Evolutionary conservation across 2,888 invertebrate species (phyloP).

Genomic region (Chromoteleia sp.): DNA sequence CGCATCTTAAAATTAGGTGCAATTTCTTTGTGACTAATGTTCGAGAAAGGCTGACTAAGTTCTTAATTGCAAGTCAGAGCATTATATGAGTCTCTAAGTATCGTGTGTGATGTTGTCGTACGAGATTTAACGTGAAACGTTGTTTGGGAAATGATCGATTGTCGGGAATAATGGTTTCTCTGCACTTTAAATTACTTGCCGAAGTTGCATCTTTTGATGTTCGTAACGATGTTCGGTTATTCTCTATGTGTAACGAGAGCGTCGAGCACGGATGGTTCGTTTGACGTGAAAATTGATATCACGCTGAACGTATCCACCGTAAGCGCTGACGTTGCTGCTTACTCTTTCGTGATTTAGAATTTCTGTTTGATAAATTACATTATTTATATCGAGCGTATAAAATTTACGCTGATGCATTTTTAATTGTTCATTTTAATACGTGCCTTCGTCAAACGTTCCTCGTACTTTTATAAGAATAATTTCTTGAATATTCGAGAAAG

Average conservation of each 20-base stretch:
- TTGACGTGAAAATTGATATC: slow-evolving; percentile 73
- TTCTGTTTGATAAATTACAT: slow-evolving; percentile 57
- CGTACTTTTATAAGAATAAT: too few relatives aligned
- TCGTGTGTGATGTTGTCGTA: slow-evolving; percentile 31
- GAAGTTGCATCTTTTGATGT: slow-evolving; percentile 72
- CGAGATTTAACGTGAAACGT: slow-evolving; percentile 41
- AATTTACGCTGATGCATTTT: not conserved
- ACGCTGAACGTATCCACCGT: slow-evolving; percentile 59
- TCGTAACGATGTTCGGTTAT: slow-evolving; percentile 69
- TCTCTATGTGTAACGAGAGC: slow-evolving; percentile 68
- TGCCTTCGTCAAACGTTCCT: too few relatives aligned
- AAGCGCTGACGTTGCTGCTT: slow-evolving; percentile 69
- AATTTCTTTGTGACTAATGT: slow-evolving; percentile 21
- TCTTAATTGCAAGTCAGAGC: slow-evolving; percentile 15
- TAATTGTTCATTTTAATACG: too few relatives aligned
- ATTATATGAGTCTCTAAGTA: slow-evolving; percentile 7
- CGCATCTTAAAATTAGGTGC: not conserved
- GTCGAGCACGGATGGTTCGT: slow-evolving; percentile 70
- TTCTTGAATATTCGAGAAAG: too few relatives aligned
- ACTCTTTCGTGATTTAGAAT: slow-evolving; percentile 64
- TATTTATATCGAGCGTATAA: slow-evolving; percentile 36
- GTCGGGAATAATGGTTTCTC: slow-evolving; percentile 64
- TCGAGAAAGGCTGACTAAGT: slow-evolving; percentile 2
- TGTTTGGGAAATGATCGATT: slow-evolving; percentile 67
- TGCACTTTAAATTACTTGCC: slow-evolving; percentile 70